Evolutionary conservation across 2,888 invertebrate species (phyloP).

Genomic region (Ophion ventricosus): DNA sequence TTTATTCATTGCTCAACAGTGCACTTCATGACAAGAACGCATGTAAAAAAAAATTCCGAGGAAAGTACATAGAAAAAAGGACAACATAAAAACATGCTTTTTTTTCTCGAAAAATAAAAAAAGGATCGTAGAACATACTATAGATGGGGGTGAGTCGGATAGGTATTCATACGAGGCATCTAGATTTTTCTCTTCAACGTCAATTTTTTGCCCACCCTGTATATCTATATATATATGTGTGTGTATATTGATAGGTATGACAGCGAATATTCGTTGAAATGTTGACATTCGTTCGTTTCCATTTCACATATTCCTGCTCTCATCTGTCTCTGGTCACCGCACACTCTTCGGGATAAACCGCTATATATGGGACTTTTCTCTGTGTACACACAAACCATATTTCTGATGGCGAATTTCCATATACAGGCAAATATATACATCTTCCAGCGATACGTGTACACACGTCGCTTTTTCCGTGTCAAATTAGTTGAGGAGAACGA

Average conservation of each 20-base stretch:
- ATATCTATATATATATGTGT: not conserved
- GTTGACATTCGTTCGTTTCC: constrained; percentile 62
- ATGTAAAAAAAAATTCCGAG: not conserved
- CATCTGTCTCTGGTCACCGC: constrained; percentile 52
- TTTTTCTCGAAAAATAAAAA: not conserved
- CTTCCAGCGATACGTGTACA: not conserved
- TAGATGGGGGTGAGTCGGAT: not conserved
- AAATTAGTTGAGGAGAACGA: not conserved
- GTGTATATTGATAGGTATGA: constrained; percentile 44
- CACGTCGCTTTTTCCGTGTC: constrained; percentile 19
- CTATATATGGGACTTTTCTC: constrained; percentile 47
- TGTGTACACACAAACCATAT: constrained; percentile 20
- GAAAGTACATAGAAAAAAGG: not conserved
- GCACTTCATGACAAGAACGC: not conserved
- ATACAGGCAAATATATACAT: constrained; percentile 26
- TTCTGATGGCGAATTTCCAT: constrained; percentile 39
- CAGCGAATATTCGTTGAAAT: constrained; percentile 57
- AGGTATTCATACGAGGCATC: not conserved
- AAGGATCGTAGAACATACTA: not conserved
- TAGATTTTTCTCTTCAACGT: not conserved
- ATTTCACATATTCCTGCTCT: constrained; percentile 30
- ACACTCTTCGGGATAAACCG: constrained; percentile 52
- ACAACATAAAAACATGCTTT: not conserved
- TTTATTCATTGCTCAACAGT: not conserved
- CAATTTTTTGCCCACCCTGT: not conserved